Evolutionary conservation across 2,797 vertebrate genomes (phyloP).

Genomic region (Tangara arthus): DNA sequence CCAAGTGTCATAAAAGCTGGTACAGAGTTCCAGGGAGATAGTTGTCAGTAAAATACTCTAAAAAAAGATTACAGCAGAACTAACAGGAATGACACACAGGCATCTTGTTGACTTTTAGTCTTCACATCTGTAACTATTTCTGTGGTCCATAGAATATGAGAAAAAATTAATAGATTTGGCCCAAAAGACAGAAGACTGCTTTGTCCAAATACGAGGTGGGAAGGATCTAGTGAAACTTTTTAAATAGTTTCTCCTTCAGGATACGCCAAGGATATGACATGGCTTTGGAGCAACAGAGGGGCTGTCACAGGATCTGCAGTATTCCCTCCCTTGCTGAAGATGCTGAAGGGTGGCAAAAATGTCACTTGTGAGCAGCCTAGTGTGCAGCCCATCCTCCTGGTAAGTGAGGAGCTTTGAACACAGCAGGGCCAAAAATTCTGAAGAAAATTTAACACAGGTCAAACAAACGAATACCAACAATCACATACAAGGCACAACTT

Average conservation of each 20-base stretch:
- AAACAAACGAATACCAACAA: neutral
- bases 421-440: neutral
- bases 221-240: neutral
- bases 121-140: neutral
- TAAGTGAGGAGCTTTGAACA: neutral
- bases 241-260: neutral
- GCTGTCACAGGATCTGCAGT: neutral
- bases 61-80: neutral
- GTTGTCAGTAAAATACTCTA: neutral
- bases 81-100: neutral
- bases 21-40: neutral
- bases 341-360: neutral
- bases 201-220: neutral
- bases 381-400: neutral
- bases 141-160: neutral
- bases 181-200: neutral
- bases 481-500: neutral
- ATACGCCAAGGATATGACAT: neutral
- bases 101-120: neutral
- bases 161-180: neutral
- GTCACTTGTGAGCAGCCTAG: neutral
- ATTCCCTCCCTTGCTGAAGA: neutral
- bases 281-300: neutral
- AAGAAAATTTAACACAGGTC: neutral
- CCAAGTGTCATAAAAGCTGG: neutral